Percentiles rank a stretch among this genome's conserved stretches.
phyloP scores from a whole-genome alignment of 53 echinoderm and acorn worm species.

The Apostichopus leukothele region DNA sequence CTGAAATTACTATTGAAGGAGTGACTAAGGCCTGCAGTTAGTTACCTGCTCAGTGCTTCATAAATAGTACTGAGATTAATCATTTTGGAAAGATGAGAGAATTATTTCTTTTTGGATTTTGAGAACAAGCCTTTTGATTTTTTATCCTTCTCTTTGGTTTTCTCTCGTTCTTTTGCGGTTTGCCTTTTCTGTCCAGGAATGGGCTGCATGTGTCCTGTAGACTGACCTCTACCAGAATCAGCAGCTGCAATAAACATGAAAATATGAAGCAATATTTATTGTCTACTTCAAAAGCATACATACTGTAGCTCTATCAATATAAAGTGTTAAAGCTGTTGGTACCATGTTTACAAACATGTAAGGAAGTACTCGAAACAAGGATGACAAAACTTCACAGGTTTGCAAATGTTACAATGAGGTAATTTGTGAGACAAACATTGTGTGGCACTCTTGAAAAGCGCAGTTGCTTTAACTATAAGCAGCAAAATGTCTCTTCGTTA shows the following conservation, averaged over 20 bases:
- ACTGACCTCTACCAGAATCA: constrained; percentile 3
- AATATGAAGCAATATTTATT: background rate
- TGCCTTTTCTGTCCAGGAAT: constrained; percentile 27
- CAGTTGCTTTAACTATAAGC: no score
- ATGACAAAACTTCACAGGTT: no score
- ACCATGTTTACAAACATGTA: no score
- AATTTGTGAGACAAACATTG: no score
- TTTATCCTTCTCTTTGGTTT: constrained; percentile 26
- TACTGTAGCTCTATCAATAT: no score
- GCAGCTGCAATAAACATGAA: background rate
- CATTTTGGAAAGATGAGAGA: background rate
- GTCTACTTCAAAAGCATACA: background rate
- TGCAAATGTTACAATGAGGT: no score
- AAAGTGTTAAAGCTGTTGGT: no score
- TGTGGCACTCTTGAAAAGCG: no score
- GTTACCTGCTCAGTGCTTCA: background rate
- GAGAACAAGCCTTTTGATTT: constrained; percentile 10
- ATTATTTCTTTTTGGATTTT: constrained; percentile 10
- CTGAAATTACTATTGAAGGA: background rate
- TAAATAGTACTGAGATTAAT: constrained; percentile 23
- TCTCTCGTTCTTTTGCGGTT: constrained; percentile 24
- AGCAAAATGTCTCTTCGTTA: no score
- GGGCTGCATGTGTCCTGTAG: background rate
- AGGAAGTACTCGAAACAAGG: no score
- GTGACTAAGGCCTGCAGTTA: no score